Evolutionary conservation across 2,113 vertebrate genomes (phyloP).

Genomic region (Parotia lawesii): DNA sequence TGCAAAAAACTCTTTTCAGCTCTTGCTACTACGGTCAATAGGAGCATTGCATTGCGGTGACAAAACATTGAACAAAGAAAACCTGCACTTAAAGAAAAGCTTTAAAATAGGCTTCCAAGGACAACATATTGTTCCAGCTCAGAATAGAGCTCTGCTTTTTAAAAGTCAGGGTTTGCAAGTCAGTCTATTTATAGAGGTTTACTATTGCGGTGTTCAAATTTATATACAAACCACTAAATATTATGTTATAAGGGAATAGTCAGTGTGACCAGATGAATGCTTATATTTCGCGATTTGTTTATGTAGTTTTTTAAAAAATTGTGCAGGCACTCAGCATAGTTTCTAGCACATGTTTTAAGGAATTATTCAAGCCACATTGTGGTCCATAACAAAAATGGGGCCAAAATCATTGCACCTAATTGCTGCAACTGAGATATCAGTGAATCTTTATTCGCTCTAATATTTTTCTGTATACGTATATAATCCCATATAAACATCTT

Average conservation of each 20-base stretch:
- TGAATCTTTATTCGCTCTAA: not conserved
- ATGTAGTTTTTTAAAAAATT: not conserved
- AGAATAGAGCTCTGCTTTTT: slow-evolving; percentile 12
- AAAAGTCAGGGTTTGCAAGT: not conserved
- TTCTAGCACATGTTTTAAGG: not conserved
- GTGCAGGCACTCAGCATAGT: not conserved
- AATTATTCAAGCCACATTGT: not conserved
- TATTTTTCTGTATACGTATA: not conserved
- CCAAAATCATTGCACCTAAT: not conserved
- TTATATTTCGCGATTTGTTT: not conserved
- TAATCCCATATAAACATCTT: not conserved
- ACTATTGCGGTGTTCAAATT: not conserved
- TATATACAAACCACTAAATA: not conserved
- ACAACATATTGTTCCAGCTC: slow-evolving; percentile 33
- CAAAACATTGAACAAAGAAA: not conserved
- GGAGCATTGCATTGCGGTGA: not conserved
- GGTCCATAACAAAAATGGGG: not conserved
- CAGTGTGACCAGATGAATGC: not conserved
- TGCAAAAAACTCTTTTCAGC: not conserved
- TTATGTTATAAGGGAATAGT: not conserved
- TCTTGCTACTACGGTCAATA: not conserved
- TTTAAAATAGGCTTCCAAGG: slow-evolving; percentile 44
- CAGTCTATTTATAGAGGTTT: slow-evolving; percentile 12
- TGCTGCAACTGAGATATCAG: not conserved
- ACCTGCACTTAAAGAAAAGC: not conserved